A percentile compares a stretch with the other conserved stretches of the same genome.
Evolutionary conservation across 1,140 invertebrate genomes (phyloP).

Genomic region (Drosophila rhopaloa): DNA sequence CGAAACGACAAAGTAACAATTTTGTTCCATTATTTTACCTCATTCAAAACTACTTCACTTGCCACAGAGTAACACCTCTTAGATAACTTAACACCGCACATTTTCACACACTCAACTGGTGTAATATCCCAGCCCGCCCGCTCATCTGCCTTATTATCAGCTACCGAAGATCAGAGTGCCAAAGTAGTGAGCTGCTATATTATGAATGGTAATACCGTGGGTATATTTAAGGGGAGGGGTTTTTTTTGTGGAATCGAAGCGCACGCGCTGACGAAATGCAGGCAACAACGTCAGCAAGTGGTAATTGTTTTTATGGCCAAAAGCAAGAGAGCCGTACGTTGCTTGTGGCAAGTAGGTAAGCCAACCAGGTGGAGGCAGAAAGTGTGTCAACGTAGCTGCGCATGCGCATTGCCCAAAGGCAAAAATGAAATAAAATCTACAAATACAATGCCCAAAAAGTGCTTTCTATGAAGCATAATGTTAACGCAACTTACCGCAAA

Average conservation of each 20-base stretch:
- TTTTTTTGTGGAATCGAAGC: conserved; percentile 40
- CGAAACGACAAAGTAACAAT: conserved; percentile 8
- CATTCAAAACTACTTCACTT: conserved; percentile 13
- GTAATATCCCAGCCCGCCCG: conserved; percentile 14
- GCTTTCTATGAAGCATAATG: conserved; percentile 46
- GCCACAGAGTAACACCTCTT: conserved; percentile 12
- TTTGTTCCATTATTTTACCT: conserved; percentile 18
- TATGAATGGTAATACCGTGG: conserved; percentile 41
- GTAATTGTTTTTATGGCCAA: conserved; percentile 81
- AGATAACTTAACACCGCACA: background rate
- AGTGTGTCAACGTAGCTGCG: conserved; percentile 75
- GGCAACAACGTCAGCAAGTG: conserved; percentile 48
- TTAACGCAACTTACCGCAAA: conserved; percentile 70
- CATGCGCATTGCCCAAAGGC: conserved; percentile 65
- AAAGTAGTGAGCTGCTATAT: conserved; percentile 31
- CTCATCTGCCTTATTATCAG: conserved; percentile 35
- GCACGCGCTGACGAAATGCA: conserved; percentile 72
- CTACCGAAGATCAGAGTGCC: conserved; percentile 27
- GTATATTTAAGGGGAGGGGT: conserved; percentile 11
- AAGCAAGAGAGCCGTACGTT: conserved; percentile 32
- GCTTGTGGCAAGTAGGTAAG: conserved; percentile 40
- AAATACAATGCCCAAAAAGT: conserved; percentile 41
- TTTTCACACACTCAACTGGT: conserved; percentile 40
- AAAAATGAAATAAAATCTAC: conserved; percentile 20
- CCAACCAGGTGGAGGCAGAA: conserved; percentile 56